Percentiles rank a stretch among this genome's conserved stretches.
Conservation (phyloP, 1,140 invertebrate species). For the Coelopa frigida region DNA sequence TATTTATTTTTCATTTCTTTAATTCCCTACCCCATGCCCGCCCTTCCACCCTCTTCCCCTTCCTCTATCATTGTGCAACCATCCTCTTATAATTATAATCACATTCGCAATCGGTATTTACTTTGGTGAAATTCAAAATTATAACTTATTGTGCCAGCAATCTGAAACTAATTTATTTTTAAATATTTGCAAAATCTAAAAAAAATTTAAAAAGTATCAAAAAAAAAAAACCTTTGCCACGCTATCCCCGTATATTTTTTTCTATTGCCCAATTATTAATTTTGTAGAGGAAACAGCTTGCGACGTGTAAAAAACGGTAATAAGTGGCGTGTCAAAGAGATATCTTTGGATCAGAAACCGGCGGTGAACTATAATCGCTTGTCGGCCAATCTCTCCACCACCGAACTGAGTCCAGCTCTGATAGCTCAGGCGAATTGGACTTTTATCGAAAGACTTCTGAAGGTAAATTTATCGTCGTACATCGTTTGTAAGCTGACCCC, state of each 20-base stretch:
- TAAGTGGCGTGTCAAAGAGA: constrained; percentile 55
- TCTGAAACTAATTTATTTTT: no score
- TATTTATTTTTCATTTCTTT: no score
- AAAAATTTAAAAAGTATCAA: not conserved
- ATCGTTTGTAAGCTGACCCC: constrained; percentile 4
- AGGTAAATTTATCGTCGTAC: constrained; percentile 53
- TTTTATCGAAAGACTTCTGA: constrained; percentile 94
- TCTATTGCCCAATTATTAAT: not conserved
- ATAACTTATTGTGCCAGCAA: no score
- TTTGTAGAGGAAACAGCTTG: constrained; percentile 52
- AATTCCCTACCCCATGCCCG: no score
- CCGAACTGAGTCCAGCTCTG: constrained; percentile 50
- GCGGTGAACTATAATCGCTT: constrained; percentile 30
- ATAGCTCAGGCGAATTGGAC: constrained; percentile 97
- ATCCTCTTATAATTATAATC: no score
- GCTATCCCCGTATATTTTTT: constrained; percentile 7
- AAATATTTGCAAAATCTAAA: no score
- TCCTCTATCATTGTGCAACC: no score
- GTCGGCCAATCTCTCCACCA: constrained; percentile 38
- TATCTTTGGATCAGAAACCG: constrained; percentile 47
- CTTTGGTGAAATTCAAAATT: no score
- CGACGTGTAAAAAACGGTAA: constrained; percentile 52
- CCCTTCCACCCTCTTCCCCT: no score
- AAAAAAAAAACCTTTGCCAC: constrained; percentile 9
- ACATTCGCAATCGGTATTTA: no score